Evolutionary conservation across 1,140 invertebrate species (phyloP).

Genomic region (Akabosia matsudoensis): DNA sequence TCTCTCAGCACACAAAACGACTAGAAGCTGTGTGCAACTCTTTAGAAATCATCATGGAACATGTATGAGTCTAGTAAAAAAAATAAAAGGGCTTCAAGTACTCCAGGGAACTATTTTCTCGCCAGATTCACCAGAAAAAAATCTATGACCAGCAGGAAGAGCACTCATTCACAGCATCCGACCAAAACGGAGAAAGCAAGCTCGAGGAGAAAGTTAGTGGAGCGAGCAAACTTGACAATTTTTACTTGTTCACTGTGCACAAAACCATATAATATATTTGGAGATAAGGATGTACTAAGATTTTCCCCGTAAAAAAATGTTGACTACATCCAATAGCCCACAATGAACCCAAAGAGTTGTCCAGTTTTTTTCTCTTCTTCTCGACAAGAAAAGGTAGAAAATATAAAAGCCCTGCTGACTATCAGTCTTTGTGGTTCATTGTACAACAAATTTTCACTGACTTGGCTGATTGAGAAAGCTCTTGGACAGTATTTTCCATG

Average conservation of each 20-base stretch:
- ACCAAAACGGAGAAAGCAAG: not conserved
- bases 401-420: not conserved
- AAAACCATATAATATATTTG: not conserved
- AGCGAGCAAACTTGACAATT: conserved; percentile 20
- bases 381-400: not conserved
- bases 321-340: too few species aligned
- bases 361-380: not conserved
- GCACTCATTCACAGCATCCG: not conserved
- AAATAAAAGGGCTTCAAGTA: not conserved
- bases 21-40: not conserved
- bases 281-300: not conserved
- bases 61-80: too few species aligned
- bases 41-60: too few species aligned
- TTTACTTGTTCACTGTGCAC: not conserved
- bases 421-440: not conserved
- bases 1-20: not conserved
- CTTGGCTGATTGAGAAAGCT: too few species aligned
- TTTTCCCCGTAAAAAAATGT: too few species aligned
- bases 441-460: conserved; percentile 4
- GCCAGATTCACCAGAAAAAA: not conserved
- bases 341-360: not conserved
- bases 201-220: too few species aligned
- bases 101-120: conserved; percentile 13
- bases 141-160: not conserved
- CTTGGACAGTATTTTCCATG: too few species aligned